Base-by-base conservation (phyloP, 2,888 invertebrate species). In the Anthrax anthrax region DNA sequence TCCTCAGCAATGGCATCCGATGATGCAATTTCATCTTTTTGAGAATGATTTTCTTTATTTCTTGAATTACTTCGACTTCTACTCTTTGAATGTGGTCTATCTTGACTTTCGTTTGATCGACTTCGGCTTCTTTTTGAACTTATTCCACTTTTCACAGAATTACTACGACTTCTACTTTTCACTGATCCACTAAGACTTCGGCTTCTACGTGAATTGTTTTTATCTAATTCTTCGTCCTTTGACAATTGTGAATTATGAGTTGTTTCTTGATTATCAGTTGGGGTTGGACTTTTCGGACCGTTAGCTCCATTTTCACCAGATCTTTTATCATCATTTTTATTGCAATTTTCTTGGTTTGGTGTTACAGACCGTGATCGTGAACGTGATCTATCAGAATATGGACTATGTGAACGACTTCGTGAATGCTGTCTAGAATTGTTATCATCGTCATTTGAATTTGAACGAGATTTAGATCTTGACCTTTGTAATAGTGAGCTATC, bases 1-100 rank as follows among this genome's bases (percentile, higher is more conserved):
- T 56, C 41, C 61, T 59, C 2, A 66, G 62, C 46, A 62, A 53
- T 50, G 52, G n/a, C n/a, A n/a, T n/a, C 54, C 36, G 55, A 41
- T 38, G 58, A 57, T 40, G 48, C 49, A 37, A 13, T 57, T 57
- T 46, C 56, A 45, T 32, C 59, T 49, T 50, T 51, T 62, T 57
- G 61, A 56, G 62, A 56, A 18, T 61, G 60, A 37, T 61, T 51
- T 46, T 47, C 52, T 29, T 60, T 60, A 37, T 50, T 53, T 42
- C 55, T 51, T 1, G 61, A 60, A 38, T 59, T 54, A 17, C 51
- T 48, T n/a, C 51, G 39, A 34, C 44, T 45, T 18, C 39, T 17
- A 32, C 47, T 40, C 55, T 42, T 57, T 48, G 51, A 63, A 58
- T 42, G 58, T 56, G 17, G 47, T 2, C 57, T 56, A 46, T 19